phyloP scores from a whole-genome alignment of 2,888 invertebrate species.

The Lasioglossum pauxillum region DNA sequence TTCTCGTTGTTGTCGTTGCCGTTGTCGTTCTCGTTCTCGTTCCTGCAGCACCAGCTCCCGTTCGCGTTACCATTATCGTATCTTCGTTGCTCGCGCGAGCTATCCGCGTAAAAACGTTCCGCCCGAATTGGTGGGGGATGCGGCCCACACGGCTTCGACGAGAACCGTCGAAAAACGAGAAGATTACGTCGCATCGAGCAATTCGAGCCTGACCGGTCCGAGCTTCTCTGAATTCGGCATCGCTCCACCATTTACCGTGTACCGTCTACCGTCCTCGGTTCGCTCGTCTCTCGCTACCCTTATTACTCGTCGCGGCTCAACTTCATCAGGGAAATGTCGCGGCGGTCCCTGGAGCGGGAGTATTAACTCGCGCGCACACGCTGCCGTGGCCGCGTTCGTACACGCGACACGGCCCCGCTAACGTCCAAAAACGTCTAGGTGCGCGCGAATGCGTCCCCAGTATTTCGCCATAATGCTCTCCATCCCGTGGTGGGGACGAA shows the following conservation, averaged over 20 bases:
- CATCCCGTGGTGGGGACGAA: slow-evolving; percentile 42
- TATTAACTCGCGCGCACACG: slow-evolving; percentile 78
- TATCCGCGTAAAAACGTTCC: not conserved
- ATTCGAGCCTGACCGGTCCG: not conserved
- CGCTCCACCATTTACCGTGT: not conserved
- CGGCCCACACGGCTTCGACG: no score
- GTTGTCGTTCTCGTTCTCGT: not conserved
- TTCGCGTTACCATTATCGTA: not conserved
- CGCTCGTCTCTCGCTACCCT: slow-evolving; percentile 79
- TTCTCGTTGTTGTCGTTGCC: not conserved
- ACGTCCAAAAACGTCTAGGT: slow-evolving; percentile 66
- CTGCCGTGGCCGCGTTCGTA: slow-evolving; percentile 46
- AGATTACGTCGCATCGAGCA: not conserved
- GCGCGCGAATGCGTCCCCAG: slow-evolving; percentile 68
- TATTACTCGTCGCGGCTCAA: slow-evolving; percentile 83
- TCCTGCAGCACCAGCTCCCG: not conserved
- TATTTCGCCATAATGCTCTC: slow-evolving; percentile 71
- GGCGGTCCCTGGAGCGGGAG: slow-evolving; percentile 72
- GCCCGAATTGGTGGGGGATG: not conserved
- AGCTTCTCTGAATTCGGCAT: not conserved
- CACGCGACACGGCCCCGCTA: slow-evolving; percentile 58
- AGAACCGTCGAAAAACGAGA: not conserved
- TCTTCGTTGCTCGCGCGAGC: not conserved
- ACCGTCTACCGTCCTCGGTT: slow-evolving; percentile 6
- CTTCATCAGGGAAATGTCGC: slow-evolving; percentile 82